A percentile compares a stretch with the other conserved stretches of the same genome.
phyloP scores from a whole-genome alignment of 1,140 invertebrate species.

The Ceratina australensis region DNA sequence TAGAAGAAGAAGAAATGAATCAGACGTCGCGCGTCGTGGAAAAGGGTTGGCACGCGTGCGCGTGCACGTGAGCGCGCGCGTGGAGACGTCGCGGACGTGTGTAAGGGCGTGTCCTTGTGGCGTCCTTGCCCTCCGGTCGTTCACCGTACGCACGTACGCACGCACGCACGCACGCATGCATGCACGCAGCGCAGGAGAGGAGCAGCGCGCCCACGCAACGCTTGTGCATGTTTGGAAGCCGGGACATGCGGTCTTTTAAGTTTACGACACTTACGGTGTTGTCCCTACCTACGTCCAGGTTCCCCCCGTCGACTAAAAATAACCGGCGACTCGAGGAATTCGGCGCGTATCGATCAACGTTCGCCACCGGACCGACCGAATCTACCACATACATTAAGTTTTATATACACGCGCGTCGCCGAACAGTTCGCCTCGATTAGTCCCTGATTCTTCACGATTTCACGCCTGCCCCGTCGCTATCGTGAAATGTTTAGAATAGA shows the following conservation, averaged over 20 bases:
- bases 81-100: constrained; percentile 39
- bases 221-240: constrained; percentile 62
- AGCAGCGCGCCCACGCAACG: constrained; percentile 57
- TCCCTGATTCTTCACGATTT: too few relatives aligned
- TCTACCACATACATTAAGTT: neutral
- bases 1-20: neutral
- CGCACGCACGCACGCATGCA: constrained; percentile 48
- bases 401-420: neutral
- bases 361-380: constrained; percentile 30
- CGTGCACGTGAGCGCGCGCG: constrained; percentile 29
- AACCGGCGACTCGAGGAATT: constrained; percentile 52
- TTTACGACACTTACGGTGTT: constrained; percentile 61
- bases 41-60: constrained; percentile 41
- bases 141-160: constrained; percentile 71
- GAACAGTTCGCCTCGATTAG: too few relatives aligned
- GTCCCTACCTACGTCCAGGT: constrained; percentile 40
- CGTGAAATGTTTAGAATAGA: too few relatives aligned
- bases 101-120: constrained; percentile 74
- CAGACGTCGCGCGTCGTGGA: constrained; percentile 4
- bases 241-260: constrained; percentile 67
- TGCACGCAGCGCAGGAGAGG: constrained; percentile 39
- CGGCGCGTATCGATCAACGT: constrained; percentile 54
- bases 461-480: too few relatives aligned
- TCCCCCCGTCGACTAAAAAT: constrained; percentile 54
- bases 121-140: constrained; percentile 78